Evolutionary conservation across 2,113 vertebrate species (phyloP).

Genomic region (Progne subis): DNA sequence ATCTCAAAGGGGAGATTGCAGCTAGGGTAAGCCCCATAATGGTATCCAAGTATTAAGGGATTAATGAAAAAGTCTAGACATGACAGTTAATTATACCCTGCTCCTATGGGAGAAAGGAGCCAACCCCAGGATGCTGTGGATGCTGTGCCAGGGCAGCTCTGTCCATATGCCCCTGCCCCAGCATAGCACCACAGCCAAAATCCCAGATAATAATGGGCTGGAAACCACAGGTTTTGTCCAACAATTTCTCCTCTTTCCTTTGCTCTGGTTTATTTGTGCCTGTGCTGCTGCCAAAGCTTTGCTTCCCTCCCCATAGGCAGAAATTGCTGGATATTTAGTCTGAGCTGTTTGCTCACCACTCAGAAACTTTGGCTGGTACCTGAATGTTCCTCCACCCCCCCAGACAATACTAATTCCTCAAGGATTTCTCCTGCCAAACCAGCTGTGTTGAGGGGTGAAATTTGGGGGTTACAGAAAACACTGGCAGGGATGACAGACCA

Average conservation of each 20-base stretch:
- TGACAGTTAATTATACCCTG: background rate
- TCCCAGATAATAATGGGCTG: background rate
- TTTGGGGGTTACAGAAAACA: background rate
- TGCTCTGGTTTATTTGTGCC: rapidly evolving
- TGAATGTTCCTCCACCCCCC: background rate
- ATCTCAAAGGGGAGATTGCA: background rate
- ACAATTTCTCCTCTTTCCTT: background rate
- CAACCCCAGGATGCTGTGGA: background rate
- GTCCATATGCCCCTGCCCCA: background rate
- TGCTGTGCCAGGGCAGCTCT: background rate
- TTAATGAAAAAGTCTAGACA: background rate
- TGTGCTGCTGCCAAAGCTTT: rapidly evolving
- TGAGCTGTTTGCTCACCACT: background rate
- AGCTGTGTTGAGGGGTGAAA: background rate
- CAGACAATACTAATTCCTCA: background rate
- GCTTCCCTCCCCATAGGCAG: background rate
- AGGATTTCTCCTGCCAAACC: background rate
- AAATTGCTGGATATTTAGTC: background rate
- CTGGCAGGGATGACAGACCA: background rate
- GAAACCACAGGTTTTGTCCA: background rate
- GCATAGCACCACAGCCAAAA: background rate
- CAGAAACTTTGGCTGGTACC: background rate
- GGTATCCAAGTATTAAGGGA: background rate
- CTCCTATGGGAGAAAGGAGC: background rate
- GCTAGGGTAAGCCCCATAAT: background rate